A percentile compares a stretch with the other conserved stretches of the same genome.
Evolutionary conservation across 1,140 invertebrate species (phyloP).

Genomic region (Drosophila kanapiae): DNA sequence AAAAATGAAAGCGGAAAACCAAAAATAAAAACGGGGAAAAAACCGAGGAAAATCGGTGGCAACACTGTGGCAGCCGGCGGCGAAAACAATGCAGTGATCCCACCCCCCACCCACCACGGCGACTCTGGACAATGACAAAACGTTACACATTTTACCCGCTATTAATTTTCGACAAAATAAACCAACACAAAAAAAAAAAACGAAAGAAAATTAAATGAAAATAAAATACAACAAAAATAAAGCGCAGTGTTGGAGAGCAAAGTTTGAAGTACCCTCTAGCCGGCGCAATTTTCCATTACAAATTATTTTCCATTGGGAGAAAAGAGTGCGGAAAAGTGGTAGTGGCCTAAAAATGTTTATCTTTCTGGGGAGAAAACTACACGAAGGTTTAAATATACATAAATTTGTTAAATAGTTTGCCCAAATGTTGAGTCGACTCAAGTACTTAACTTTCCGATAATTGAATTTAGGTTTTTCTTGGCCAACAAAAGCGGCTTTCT

Average conservation of each 20-base stretch:
- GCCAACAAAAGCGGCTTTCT: background rate
- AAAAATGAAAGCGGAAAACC: background rate
- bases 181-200: slow-evolving; percentile 33
- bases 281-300: slow-evolving; percentile 12
- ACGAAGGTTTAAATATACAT: background rate
- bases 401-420: background rate
- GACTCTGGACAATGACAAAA: slow-evolving; percentile 65
- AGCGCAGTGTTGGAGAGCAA: slow-evolving; percentile 32
- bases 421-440: background rate
- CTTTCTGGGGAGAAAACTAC: background rate
- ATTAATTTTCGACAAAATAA: slow-evolving; percentile 77
- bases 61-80: slow-evolving; percentile 12
- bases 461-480: slow-evolving; percentile 1
- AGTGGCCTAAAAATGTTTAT: slow-evolving; percentile 20
- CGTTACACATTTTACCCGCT: slow-evolving; percentile 71
- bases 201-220: too few relatives aligned
- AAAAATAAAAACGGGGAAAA: background rate
- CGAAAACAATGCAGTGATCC: slow-evolving; percentile 31
- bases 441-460: background rate
- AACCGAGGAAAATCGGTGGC: background rate
- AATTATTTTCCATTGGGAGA: slow-evolving; percentile 24
- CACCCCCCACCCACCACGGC: too few relatives aligned
- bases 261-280: slow-evolving; percentile 32
- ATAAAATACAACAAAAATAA: slow-evolving; percentile 9
- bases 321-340: slow-evolving; percentile 3